phyloP scores from a whole-genome alignment of 2,113 vertebrate species.

The Callithrix jacchus region DNA sequence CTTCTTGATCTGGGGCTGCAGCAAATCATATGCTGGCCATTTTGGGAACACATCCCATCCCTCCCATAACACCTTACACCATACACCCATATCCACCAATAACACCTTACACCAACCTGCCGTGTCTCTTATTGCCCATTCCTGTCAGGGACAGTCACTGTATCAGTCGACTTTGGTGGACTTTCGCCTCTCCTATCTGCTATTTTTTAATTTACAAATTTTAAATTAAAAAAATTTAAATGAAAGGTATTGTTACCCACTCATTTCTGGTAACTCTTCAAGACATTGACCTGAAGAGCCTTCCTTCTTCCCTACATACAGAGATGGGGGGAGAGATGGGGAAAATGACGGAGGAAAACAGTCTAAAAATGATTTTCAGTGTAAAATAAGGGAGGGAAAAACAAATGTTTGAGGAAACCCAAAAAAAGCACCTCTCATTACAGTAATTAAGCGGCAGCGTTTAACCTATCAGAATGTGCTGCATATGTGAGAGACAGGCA shows the following conservation, averaged over 20 bases:
- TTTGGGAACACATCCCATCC: neutral
- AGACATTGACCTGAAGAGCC: neutral
- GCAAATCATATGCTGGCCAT: neutral
- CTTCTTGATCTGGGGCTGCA: neutral
- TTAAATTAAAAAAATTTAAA: neutral
- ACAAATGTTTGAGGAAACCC: slow-evolving; percentile 82
- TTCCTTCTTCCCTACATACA: neutral
- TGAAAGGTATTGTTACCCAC: neutral
- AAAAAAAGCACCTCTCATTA: slow-evolving; percentile 86
- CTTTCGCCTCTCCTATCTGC: neutral
- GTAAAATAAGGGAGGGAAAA: slow-evolving; percentile 78
- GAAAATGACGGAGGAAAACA: slow-evolving; percentile 63
- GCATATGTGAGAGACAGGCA: slow-evolving; percentile 82
- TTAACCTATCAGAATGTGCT: slow-evolving; percentile 84
- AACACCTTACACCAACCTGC: neutral
- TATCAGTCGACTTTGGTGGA: neutral
- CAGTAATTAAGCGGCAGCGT: slow-evolving; percentile 84
- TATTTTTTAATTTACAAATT: neutral
- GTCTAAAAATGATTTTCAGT: slow-evolving; percentile 81
- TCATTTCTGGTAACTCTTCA: neutral
- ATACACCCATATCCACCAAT: too few relatives aligned
- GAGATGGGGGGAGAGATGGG: neutral
- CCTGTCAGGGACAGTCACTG: neutral
- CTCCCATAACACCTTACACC: neutral
- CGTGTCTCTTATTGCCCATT: neutral